Percentiles rank a stretch among this genome's conserved stretches.
Conservation (phyloP, 2,888 invertebrate species). For the Netelia virgata region DNA sequence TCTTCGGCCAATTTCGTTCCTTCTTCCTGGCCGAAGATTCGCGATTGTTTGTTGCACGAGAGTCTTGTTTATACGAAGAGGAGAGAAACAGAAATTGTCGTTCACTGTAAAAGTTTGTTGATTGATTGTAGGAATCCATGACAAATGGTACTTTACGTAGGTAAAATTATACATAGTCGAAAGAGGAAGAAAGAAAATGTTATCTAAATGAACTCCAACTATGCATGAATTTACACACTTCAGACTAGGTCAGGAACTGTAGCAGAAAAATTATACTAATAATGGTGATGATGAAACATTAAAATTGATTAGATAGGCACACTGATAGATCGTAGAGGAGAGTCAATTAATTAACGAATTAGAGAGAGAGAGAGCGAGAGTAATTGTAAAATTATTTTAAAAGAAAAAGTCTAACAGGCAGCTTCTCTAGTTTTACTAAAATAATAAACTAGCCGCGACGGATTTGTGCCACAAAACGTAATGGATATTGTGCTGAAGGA, state of each 20-base stretch:
- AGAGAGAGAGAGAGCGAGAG: conserved; percentile 3
- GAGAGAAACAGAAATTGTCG: conserved; percentile 16
- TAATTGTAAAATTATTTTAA: conserved; percentile 11
- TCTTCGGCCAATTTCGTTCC: conserved; percentile 32
- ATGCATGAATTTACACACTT: conserved; percentile 56
- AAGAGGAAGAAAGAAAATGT: conserved; percentile 1
- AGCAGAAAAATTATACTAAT: conserved; percentile 27
- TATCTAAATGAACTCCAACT: conserved; percentile 31
- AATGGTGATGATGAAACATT: not conserved
- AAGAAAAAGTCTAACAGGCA: conserved; percentile 5
- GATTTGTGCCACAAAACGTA: conserved; percentile 61
- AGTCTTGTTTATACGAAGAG: conserved; percentile 48
- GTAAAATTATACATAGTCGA: conserved; percentile 57
- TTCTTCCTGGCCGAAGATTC: conserved; percentile 14
- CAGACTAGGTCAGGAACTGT: conserved; percentile 46
- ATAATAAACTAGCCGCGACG: conserved; percentile 37
- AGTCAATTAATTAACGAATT: conserved; percentile 56
- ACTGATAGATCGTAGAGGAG: conserved; percentile 29
- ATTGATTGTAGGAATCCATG: conserved; percentile 40
- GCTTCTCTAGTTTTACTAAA: conserved; percentile 27
- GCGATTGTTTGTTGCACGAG: conserved; percentile 49
- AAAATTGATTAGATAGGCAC: conserved; percentile 37
- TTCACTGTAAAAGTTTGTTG: conserved; percentile 43
- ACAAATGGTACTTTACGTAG: conserved; percentile 57
- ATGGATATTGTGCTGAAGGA: conserved; percentile 44